Base-by-base conservation (phyloP, 92 coral and sea anemone genomes). In the Virgularia gustaviana region DNA sequence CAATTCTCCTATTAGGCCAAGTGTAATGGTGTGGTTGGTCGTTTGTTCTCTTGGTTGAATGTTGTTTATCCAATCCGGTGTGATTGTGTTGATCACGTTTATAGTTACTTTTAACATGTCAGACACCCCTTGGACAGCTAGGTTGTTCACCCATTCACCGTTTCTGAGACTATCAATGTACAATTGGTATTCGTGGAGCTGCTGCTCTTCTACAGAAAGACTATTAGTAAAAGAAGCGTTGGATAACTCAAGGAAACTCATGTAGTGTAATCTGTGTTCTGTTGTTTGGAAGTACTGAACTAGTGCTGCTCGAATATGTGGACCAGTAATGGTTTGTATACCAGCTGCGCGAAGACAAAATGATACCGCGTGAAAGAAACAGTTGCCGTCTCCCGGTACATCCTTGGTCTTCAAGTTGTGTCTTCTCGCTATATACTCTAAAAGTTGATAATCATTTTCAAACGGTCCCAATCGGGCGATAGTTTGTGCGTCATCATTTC, bases 331-430 rank as follows among this genome's bases (percentile, higher is more conserved):
- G n/a, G n/a, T n/a, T n/a, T 41, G 47, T 52, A 52, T n/a, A 22
- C 59, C 59, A 52, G 59, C 59, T 52, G 65, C 65, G 3, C 65
- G 65, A 57, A 57, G 65, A 57, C 37, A 57, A 31, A 57, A 25
- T 6, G 65, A 57, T 57, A 57, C 65, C 38, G 65, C 35, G 33
- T 57, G 65, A 57, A 57, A 57, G 38, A 57, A 31, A 31, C 65
- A 57, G 32, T 57, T 31, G 11, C 65, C 65, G 16, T 41, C 47
- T 41, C 9, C 47, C 9, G 47, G 47, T 41, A 41, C 47, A 41
- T 41, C 47, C 16, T 41, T 41, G 25, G 19, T 51, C 58, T 51
- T 51, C 58, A 51, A 51, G 19, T 51, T 51, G 25, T 51, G 58
- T 51, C 10, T 8, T 51, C 22, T 51, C 8, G 22, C 58, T 19